phyloP scores from a whole-genome alignment of 2,888 invertebrate species.

The Augiades crinisus region DNA sequence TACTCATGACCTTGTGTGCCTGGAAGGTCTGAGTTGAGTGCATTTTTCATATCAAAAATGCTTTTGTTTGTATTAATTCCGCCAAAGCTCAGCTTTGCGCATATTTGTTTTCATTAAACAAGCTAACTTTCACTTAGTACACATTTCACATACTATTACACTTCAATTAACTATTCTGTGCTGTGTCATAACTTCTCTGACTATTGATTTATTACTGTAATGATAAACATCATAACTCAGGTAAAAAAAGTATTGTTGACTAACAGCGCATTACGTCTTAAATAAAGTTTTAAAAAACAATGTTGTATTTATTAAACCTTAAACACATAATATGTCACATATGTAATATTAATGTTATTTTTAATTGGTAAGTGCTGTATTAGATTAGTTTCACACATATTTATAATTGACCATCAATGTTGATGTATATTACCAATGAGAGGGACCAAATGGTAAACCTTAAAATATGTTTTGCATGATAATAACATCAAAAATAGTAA shows the following conservation, averaged over 20 bases:
- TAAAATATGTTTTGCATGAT: no score
- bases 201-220: neutral
- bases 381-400: neutral
- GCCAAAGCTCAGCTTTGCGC: neutral
- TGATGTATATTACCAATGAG: no score
- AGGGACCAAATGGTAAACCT: no score
- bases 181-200: neutral
- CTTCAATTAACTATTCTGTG: neutral
- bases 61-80: neutral
- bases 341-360: neutral
- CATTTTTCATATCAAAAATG: neutral
- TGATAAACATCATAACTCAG: neutral
- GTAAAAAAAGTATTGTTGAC: neutral
- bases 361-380: constrained; percentile 9
- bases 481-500: no score
- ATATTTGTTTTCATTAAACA: neutral
- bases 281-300: constrained; percentile 11
- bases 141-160: neutral
- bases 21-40: neutral
- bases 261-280: neutral
- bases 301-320: constrained; percentile 31
- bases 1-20: constrained; percentile 14
- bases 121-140: neutral
- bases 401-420: no score
- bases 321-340: neutral